Conservation (phyloP, 2,797 vertebrate genomes). For the Aplochiton taeniatus region DNA sequence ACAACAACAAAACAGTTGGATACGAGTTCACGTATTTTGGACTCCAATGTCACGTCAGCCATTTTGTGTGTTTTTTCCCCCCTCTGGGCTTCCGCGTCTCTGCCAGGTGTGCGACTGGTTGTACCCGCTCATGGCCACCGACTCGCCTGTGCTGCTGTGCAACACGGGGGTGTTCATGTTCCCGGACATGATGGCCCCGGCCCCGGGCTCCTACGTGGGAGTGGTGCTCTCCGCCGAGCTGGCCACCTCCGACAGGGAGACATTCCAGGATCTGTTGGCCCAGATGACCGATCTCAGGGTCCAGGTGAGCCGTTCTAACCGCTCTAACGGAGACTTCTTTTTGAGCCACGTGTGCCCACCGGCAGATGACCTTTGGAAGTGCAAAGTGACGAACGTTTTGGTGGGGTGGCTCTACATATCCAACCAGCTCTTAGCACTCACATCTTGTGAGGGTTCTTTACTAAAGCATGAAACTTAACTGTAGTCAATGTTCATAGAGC, state of each 20-base stretch:
- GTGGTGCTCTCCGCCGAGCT: slow-evolving; percentile 94
- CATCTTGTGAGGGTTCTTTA: too few relatives aligned
- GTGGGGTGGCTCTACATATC: too few relatives aligned
- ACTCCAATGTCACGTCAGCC: background rate
- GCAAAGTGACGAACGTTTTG: too few relatives aligned
- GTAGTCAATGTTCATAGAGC: too few relatives aligned
- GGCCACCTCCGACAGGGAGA: slow-evolving; percentile 74
- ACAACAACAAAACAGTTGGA: too few relatives aligned
- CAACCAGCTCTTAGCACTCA: too few relatives aligned
- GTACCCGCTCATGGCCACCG: slow-evolving; percentile 88
- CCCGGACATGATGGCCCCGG: slow-evolving; percentile 89
- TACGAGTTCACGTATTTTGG: too few relatives aligned
- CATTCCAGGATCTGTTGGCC: slow-evolving; percentile 89
- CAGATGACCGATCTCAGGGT: slow-evolving; percentile 94
- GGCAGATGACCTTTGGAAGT: too few relatives aligned
- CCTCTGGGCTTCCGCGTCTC: background rate
- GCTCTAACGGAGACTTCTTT: too few relatives aligned
- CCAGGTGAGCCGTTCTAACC: slow-evolving; percentile 85
- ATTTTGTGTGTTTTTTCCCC: background rate
- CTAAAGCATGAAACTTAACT: too few relatives aligned
- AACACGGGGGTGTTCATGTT: slow-evolving; percentile 96
- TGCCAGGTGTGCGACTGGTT: slow-evolving; percentile 95
- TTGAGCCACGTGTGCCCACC: too few relatives aligned
- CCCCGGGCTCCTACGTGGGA: slow-evolving; percentile 88
- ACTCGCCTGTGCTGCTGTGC: slow-evolving; percentile 91